Percentiles rank a stretch among this genome's conserved stretches.
Conservation (phyloP, 2,888 invertebrate species). For the Noctua comes region DNA sequence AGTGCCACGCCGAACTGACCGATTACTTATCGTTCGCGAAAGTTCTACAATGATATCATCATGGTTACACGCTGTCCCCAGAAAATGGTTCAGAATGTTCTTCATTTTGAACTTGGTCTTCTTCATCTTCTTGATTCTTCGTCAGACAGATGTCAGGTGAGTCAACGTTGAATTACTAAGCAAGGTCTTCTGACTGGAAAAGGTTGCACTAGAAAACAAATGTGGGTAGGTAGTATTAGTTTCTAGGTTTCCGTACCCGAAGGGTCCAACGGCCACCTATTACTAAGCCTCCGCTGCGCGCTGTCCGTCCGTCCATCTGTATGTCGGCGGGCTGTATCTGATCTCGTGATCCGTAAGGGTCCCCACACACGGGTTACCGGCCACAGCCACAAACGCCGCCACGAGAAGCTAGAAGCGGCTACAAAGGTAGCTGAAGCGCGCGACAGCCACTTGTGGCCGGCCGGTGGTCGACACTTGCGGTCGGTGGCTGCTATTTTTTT, state of each 20-base stretch:
- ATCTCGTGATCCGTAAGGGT: too few relatives aligned
- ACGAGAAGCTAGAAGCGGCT: too few relatives aligned
- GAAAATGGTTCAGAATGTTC: conserved; percentile 75
- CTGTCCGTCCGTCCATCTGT: too few relatives aligned
- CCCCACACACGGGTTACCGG: too few relatives aligned
- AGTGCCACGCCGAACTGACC: conserved; percentile 38
- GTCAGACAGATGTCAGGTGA: conserved; percentile 69
- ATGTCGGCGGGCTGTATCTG: too few relatives aligned
- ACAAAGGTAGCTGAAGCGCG: too few relatives aligned
- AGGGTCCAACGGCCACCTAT: too few relatives aligned
- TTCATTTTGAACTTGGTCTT: conserved; percentile 69
- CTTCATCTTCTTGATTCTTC: conserved; percentile 65
- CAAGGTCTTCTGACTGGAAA: background rate
- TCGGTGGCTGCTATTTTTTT: too few relatives aligned
- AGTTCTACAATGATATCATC: conserved; percentile 77
- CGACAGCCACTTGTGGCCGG: too few relatives aligned
- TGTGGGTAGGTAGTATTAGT: background rate
- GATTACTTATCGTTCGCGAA: conserved; percentile 73
- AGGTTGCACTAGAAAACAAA: background rate
- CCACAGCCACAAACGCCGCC: too few relatives aligned
- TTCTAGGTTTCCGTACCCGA: background rate
- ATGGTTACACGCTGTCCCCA: conserved; percentile 69
- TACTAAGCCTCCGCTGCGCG: too few relatives aligned
- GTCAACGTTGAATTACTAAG: conserved; percentile 58
- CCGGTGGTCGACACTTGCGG: too few relatives aligned